Evolutionary conservation across 2,797 vertebrate genomes (phyloP), one percentile per base, ranked within the genome.

Genomic region (Fistularia tabacaria): DNA sequence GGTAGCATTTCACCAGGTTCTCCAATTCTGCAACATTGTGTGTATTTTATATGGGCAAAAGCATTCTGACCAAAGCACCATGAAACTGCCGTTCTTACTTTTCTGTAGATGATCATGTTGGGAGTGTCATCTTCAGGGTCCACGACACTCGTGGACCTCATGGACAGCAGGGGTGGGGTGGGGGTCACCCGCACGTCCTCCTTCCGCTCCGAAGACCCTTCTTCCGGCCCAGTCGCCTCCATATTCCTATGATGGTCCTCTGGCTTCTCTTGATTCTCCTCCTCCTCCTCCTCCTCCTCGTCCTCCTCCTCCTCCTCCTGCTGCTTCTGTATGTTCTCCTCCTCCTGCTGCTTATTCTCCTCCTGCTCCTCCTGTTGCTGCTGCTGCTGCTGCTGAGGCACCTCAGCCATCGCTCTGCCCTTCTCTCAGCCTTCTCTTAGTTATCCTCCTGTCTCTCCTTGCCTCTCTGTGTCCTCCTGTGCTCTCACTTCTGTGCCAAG

Each of bases 91-190:
- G 7, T 15, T 68, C 89, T 84, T 94, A 99, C 96, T 93, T 98
- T 99, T 85, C 93, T 93, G 91, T 96, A 99, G 87, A 95, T 93
- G 3, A 98, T 98, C 95, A 97, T 98, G 73, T 99, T 98, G 8
- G 97, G 96, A 56, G 95, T 94, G 73, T 91, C 93, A 52, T 97
- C 93, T 7, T 98, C 95, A 0, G 92, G 90, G 65, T 98, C 94
- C 8, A 90, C 66, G 0, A 69, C 81, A 77, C 93, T 93, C 57
- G 85, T 82, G 5, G 87, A 85, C 74, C 79, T 81, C 71, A 68
- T 75, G 57, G 83, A 83, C 36, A 86, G 72, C 36, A 89, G 61
- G n/a, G 79, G 76, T 43, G 81, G 65, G 37, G 57, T 36, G 0
- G 59, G 61, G 14, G 63, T 36, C 7, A 1, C 10, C 53, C 43